Evolutionary conservation across 2,113 vertebrate species (phyloP), one percentile per base, ranked within the genome.

Genomic region (Clarias gariepinus): DNA sequence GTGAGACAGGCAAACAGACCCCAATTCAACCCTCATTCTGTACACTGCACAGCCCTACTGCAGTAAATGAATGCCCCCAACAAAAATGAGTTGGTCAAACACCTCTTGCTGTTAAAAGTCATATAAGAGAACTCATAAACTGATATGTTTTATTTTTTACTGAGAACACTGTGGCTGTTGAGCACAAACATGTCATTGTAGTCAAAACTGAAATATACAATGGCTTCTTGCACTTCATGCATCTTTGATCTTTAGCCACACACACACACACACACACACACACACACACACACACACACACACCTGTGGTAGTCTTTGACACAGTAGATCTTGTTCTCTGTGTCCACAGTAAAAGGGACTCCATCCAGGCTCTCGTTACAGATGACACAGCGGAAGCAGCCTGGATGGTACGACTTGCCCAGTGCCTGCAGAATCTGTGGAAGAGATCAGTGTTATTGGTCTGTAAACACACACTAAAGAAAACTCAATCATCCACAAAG

Each of bases 261-360:
- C 66, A 58, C 82, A 3, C 68, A 82, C 47, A 71, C 57, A 73
- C 86, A 87, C 16, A 88, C 81, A 91, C 85, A 90, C 87, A 86
- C 90, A 90, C 81, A 89, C 71, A 88, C 47, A 87, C 69, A 87
- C 74, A 86, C 64, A 86, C 82, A 73, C 73, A 83, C 95, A 95
- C 92, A 98, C 98, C 96, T 97, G 96, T 98, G 98, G 89, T 99
- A 99, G 93, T 99, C 98, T 89, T 95, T 96, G 89, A 99, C 97
- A 81, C 98, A 99, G 95, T 99, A 99, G 92, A 99, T 98, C 95
- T 97, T 97, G 91, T 98, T 98, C 89, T 99, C 97, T 0, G 96
- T 96, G 93, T 99, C 98, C 88, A 99, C 97, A 0, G 98, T 99
- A 94, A 99, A 99, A 0, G 98, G 97, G 61, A 99, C 98, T 55